Base-by-base conservation (phyloP, 2,888 invertebrate species). In the Drosophila monieri region DNA sequence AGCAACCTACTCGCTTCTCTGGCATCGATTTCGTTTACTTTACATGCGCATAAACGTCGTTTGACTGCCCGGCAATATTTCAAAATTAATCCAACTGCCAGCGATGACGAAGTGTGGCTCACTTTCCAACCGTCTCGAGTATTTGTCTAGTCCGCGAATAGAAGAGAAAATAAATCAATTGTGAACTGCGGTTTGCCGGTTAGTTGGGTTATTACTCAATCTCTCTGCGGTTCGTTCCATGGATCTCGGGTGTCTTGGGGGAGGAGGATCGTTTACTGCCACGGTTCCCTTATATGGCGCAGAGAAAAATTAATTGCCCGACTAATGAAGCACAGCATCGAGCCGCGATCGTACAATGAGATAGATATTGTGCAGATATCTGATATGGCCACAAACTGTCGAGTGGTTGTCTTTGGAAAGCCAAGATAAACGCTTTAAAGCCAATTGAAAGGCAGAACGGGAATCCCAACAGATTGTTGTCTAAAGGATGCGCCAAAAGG, bases 81-180 rank as follows among this genome's bases (percentile, higher is more conserved):
- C 88, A 88, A 88, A 88, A 88, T 88, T 88, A 88, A 88, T 88
- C 89, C 89, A 88, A 81, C 85, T 88, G 88, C 86, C 88, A 88
- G 71, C 83, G 79, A 86, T 84, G 79, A 80, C 87, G 80, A 85
- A 77, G 85, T 87, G 83, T 80, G 77, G 80, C 83, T 74, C 70
- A 78, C 85, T 81, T 79, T 80, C 73, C 80, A 80, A 48, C 47
- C 67, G 18, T 43, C 43, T 21, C 64, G 74, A 72, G 58, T 81
- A 85, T 85, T 81, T 81, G 79, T 78, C 80, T 79, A 79, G 79
- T 67, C 62, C 64, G 60, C 62, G 73, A 77, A 53, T 77, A 72
- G 77, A 80, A 83, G 86, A 84, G 79, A 81, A 85, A 74, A 89
- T 89, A 89, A 89, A 89, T 88, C 89, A 89, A 89, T 88, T 88